phyloP scores from a whole-genome alignment of 2,113 vertebrate species.

The Jaculus jaculus region DNA sequence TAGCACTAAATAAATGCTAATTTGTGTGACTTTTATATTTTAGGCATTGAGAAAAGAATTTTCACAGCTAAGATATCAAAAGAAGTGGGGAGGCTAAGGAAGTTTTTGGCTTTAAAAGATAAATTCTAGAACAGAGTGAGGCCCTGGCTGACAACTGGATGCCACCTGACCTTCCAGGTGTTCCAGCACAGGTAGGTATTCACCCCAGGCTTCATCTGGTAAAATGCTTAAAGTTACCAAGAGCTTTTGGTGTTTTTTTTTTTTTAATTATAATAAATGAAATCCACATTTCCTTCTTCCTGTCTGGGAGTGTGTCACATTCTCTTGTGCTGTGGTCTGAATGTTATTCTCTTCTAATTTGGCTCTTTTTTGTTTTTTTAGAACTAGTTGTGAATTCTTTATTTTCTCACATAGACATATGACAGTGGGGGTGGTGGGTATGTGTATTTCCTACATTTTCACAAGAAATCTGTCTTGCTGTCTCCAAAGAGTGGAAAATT shows the following conservation, averaged over 20 bases:
- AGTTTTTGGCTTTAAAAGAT: slow-evolving; percentile 4
- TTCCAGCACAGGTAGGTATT: background rate
- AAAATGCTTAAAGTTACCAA: background rate
- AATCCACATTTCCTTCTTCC: background rate
- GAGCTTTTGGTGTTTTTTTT: background rate
- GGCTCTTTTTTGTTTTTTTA: slow-evolving; percentile 56
- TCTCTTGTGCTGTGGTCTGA: slow-evolving; percentile 37
- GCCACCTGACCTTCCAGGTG: background rate
- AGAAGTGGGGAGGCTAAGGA: background rate
- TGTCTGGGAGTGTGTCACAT: background rate
- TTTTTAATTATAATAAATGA: background rate
- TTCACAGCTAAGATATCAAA: slow-evolving; percentile 31
- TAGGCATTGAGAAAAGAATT: slow-evolving; percentile 18
- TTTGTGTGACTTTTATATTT: background rate
- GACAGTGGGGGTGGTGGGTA: slow-evolving; percentile 56
- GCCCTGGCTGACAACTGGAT: background rate
- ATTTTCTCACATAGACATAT: slow-evolving; percentile 73
- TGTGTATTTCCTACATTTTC: slow-evolving; percentile 62
- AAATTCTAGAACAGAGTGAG: background rate
- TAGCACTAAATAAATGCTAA: background rate
- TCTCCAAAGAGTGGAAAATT: slow-evolving; percentile 15
- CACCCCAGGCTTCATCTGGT: background rate
- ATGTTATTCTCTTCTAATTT: slow-evolving; percentile 32
- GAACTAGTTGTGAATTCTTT: slow-evolving; percentile 71
- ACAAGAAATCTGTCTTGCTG: slow-evolving; percentile 45